These are phyloP conservation scores for Agrotis clavis DNA, from an alignment of 2,888 invertebrate species.

Conservation along the genomic window DNA sequence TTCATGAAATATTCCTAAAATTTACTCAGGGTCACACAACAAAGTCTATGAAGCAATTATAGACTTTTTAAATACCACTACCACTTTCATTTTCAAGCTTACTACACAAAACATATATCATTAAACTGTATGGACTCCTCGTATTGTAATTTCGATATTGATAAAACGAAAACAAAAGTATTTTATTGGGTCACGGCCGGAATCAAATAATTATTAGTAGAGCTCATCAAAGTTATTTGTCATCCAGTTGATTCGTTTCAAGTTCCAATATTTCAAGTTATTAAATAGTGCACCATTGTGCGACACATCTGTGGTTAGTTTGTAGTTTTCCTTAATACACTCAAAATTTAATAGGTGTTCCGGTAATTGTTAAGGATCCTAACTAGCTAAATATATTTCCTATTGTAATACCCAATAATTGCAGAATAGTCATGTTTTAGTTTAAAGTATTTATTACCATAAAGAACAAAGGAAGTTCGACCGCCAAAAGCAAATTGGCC, in stretches of 20 bases:
- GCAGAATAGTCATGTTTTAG: constrained; percentile 18
- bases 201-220: constrained; percentile 64
- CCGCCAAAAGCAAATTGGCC: constrained; percentile 78
- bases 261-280: constrained; percentile 64
- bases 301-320: constrained; percentile 55
- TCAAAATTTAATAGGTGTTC: constrained; percentile 48
- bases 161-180: constrained; percentile 52
- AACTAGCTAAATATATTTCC: constrained; percentile 40
- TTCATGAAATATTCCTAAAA: constrained; percentile 16
- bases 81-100: constrained; percentile 25
- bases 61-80: constrained; percentile 36
- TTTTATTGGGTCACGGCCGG: constrained; percentile 68
- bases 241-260: constrained; percentile 54
- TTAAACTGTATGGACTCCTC: constrained; percentile 38
- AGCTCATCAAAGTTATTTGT: constrained; percentile 69
- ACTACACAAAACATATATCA: constrained; percentile 37
- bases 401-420: constrained; percentile 42
- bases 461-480: constrained; percentile 69
- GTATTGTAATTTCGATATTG: constrained; percentile 55
- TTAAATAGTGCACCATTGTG: constrained; percentile 56
- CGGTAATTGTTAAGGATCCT: constrained; percentile 37
- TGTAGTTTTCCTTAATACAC: constrained; percentile 69
- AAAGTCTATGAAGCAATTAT: constrained; percentile 25
- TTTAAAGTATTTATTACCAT: constrained; percentile 27
- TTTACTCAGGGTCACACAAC: constrained; percentile 1